A percentile compares a stretch with the other conserved stretches of the same genome.
Conservation (phyloP, 2,113 vertebrate species). For the Ptychochromis oligacanthus region DNA sequence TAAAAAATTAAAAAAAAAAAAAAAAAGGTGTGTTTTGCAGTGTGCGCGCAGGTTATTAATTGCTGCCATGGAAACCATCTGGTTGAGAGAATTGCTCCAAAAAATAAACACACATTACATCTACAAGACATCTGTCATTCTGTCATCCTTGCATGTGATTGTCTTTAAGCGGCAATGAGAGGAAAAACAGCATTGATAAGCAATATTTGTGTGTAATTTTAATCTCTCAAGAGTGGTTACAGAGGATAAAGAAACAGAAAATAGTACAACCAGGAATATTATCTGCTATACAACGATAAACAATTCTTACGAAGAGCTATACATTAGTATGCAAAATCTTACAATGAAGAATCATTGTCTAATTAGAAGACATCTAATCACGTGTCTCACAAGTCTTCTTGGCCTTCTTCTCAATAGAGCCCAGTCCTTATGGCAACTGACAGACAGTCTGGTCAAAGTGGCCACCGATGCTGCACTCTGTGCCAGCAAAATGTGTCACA, state of each 20-base stretch:
- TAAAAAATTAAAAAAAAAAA: no score
- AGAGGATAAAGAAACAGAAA: not conserved
- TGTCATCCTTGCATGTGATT: not conserved
- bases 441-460: conserved; percentile 67
- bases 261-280: not conserved
- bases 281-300: not conserved
- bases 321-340: conserved; percentile 9
- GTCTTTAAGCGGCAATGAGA: not conserved
- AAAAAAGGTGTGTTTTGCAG: not conserved
- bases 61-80: conserved; percentile 43
- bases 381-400: conserved; percentile 52
- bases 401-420: conserved; percentile 48
- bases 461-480: conserved; percentile 57
- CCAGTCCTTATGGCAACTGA: conserved; percentile 70
- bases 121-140: not conserved
- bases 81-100: not conserved
- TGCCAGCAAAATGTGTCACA: conserved; percentile 86
- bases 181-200: not conserved
- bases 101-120: conserved; percentile 5
- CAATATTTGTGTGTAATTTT: not conserved
- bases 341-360: not conserved
- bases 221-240: not conserved
- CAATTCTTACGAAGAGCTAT: not conserved
- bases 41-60: conserved; percentile 29
- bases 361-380: conserved; percentile 50